Evolutionary conservation across 2,797 vertebrate genomes (phyloP), one percentile per base, ranked within the genome.

Genomic region (Rhinichthys osculus): DNA sequence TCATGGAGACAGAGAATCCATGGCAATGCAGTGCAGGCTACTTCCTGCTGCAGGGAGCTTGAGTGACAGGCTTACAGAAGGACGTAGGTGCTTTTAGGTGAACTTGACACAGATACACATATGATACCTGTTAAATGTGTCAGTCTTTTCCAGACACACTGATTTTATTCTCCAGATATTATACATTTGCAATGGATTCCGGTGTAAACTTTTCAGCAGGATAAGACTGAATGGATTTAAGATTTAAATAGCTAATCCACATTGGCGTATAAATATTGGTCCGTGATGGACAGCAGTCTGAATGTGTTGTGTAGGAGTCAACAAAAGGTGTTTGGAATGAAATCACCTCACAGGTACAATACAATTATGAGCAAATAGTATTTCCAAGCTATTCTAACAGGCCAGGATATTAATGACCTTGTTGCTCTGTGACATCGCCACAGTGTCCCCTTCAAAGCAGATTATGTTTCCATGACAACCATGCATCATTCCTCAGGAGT

Each of bases 401-500:
- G 67, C 42, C 66, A 1, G 73, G 80, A 73, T 82, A 73, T 88
- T 85, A 82, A 88, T 88, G 86, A 84, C 86, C 85, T 78, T 77
- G 86, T 71, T 81, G 78, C 52, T 83, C 82, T 72, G 52, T 84
- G 81, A 85, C 85, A 84, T 81, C 30, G 70, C 67, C 83, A 83
- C 85, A 66, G 73, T 82, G 59, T 69, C 83, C 87, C 78, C 83
- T 78, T 80, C 66, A 57, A 85, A 88, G 89, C 82, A 52, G 86
- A 86, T 87, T 85, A 67, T 82, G 91, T 91, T 89, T 64, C 91
- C 73, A 89, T 91, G 89, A 88, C 66, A 91, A 92, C 90, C 85
- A 44, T 69, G 86, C 88, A 88, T 90, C 87, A 83, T 88, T 87
- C 85, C 81, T 82, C 78, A 82, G 82, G 78, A 91, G 86, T 88